Conservation (phyloP, 2,797 vertebrate genomes). For the Sebastes aleutianus region DNA sequence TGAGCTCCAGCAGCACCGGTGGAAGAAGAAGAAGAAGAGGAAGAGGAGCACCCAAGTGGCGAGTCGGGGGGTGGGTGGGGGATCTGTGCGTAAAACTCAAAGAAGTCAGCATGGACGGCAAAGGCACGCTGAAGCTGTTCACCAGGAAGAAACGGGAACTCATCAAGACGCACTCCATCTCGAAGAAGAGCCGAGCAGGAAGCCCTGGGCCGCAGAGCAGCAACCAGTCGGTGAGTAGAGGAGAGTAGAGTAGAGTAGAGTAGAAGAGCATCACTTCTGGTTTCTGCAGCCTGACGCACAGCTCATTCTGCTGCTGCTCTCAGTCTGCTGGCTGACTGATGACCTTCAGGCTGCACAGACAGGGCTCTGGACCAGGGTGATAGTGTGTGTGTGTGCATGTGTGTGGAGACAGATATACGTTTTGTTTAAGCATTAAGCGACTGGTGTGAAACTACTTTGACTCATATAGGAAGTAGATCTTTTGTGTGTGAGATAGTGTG, state of each 20-base stretch:
- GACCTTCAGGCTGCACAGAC: constrained; percentile 27
- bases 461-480: constrained; percentile 25
- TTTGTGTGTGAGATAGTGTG: neutral
- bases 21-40: neutral
- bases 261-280: constrained; percentile 40
- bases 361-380: neutral
- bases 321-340: constrained; percentile 17
- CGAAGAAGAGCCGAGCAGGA: constrained; percentile 93
- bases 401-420: neutral
- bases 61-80: constrained; percentile 77
- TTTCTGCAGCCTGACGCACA: constrained; percentile 14
- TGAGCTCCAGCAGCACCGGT: constrained; percentile 15
- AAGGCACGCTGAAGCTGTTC: constrained; percentile 85
- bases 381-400: neutral
- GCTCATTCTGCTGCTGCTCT: neutral
- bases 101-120: constrained; percentile 57
- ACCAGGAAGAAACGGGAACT: constrained; percentile 92
- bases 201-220: constrained; percentile 86
- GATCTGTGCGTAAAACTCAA: constrained; percentile 62
- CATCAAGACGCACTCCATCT: constrained; percentile 97
- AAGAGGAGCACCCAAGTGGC: constrained; percentile 68
- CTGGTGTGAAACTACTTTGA: neutral
- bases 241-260: too few relatives aligned
- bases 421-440: neutral
- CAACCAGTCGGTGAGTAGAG: constrained; percentile 81